A percentile compares a stretch with the other conserved stretches of the same genome.
phyloP scores from a whole-genome alignment of 1,140 invertebrate genomes.

The Campoletis sonorensis region DNA sequence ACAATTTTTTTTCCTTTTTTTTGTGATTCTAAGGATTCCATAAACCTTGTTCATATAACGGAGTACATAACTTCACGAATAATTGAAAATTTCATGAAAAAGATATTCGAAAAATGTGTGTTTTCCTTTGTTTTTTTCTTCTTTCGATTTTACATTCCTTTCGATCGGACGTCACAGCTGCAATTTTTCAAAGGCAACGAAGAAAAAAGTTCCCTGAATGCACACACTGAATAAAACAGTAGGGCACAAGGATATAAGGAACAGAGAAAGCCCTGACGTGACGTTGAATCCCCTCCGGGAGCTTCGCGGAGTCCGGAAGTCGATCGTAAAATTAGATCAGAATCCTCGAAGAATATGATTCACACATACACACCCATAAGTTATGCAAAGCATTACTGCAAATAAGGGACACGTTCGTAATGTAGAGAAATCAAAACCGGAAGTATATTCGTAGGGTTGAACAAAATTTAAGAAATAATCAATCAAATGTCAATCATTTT shows the following conservation, averaged over 20 bases:
- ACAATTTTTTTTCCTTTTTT: too few species aligned
- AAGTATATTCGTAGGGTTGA: too few species aligned
- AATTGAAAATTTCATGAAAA: too few species aligned
- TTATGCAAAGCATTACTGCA: neutral
- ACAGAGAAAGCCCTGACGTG: neutral
- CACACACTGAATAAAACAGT: neutral
- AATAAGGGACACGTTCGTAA: neutral
- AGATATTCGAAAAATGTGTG: too few species aligned
- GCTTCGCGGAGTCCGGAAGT: slow-evolving; percentile 9
- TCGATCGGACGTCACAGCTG: neutral
- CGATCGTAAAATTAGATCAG: slow-evolving; percentile 7
- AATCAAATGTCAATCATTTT: neutral
- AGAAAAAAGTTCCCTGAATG: neutral
- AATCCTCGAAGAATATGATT: neutral
- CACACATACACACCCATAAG: neutral
- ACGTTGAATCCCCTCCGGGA: slow-evolving; percentile 9
- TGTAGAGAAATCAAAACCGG: neutral
- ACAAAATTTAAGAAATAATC: neutral
- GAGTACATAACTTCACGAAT: too few species aligned
- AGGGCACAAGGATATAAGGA: neutral
- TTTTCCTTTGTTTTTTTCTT: neutral
- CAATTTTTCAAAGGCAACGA: neutral
- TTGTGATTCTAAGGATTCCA: too few species aligned
- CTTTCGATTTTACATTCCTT: neutral
- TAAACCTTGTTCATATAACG: too few species aligned